Conservation (phyloP, 2,797 vertebrate genomes). For the Margarornis squamiger region DNA sequence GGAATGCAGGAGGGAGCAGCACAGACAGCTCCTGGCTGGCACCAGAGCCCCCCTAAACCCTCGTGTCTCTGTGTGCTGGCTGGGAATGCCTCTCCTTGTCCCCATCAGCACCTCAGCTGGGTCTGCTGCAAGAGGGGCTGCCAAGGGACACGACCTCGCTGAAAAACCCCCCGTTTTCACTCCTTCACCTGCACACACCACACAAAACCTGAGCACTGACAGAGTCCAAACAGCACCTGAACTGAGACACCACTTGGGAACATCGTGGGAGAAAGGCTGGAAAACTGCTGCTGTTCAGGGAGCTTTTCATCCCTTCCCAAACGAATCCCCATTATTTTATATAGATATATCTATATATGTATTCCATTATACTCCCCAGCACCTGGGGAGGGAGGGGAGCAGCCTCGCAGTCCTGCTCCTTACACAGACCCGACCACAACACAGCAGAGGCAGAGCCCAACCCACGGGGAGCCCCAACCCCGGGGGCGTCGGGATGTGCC, state of each 20-base stretch:
- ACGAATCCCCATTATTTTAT: accelerated
- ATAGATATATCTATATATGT: too few relatives aligned
- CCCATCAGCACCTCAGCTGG: not conserved
- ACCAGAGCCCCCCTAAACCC: not conserved
- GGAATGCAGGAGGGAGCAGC: not conserved
- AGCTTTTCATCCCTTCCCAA: accelerated
- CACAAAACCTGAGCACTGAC: not conserved
- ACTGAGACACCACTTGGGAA: not conserved
- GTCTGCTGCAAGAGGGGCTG: not conserved
- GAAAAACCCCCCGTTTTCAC: accelerated
- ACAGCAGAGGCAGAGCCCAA: accelerated
- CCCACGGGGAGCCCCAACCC: too few relatives aligned
- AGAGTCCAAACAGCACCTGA: not conserved
- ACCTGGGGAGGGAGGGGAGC: not conserved
- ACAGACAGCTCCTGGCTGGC: not conserved
- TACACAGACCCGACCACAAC: too few relatives aligned
- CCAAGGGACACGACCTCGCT: accelerated
- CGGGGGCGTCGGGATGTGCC: too few relatives aligned
- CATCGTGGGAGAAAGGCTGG: accelerated
- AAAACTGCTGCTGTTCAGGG: accelerated
- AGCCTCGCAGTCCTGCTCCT: not conserved
- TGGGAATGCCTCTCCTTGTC: not conserved
- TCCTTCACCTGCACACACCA: not conserved
- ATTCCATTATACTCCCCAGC: not conserved
- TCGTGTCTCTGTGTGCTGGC: not conserved